A percentile compares a stretch with the other conserved stretches of the same genome.
These are phyloP conservation scores for Plutella xylostella DNA, from an alignment of 2,888 invertebrate genomes.

Conservation along the genomic window DNA sequence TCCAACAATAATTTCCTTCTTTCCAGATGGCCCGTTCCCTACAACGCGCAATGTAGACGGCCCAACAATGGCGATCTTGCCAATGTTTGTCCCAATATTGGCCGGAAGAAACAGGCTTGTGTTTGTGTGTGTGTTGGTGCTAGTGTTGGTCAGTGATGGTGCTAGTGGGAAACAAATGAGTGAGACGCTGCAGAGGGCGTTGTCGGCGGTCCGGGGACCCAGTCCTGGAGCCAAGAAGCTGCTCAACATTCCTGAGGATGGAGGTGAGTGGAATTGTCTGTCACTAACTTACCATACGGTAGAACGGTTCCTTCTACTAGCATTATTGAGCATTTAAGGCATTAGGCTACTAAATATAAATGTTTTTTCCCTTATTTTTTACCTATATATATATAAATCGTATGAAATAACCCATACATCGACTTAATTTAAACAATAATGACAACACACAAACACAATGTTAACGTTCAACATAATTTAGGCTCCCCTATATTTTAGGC, in stretches of 20 bases:
- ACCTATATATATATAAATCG: no score
- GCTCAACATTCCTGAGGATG: slow-evolving; percentile 66
- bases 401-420: no score
- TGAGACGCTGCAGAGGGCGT: slow-evolving; percentile 63
- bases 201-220: slow-evolving; percentile 62
- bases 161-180: slow-evolving; percentile 58
- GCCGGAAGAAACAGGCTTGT: not conserved
- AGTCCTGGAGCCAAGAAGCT: slow-evolving; percentile 66
- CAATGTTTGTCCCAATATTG: slow-evolving; percentile 22
- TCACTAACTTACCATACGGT: no score
- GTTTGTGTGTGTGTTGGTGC: slow-evolving; percentile 36
- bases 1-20: slow-evolving; percentile 45
- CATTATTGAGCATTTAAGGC: no score
- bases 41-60: not conserved
- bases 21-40: slow-evolving; percentile 15
- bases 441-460: no score
- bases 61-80: not conserved
- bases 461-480: no score
- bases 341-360: no score
- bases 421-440: no score
- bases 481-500: no score
- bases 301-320: no score
- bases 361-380: no score
- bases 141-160: slow-evolving; percentile 30
- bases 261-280: slow-evolving; percentile 40